Conservation (phyloP, 2,113 vertebrate species). For the Brachyhypopomus occidentalis region DNA sequence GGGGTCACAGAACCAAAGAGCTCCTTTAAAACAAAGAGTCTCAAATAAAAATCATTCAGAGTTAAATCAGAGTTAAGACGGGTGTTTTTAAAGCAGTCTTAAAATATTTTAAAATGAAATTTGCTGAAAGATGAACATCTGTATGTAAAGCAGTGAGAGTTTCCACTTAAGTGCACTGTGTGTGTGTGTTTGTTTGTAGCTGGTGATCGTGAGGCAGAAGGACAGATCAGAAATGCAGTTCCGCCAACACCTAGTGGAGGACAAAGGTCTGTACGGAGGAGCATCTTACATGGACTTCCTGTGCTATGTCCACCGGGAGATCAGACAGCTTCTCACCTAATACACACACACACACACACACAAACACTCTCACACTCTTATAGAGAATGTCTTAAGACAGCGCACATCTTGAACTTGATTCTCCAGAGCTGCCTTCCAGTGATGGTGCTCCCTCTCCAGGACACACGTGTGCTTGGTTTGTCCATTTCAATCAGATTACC, state of each 20-base stretch:
- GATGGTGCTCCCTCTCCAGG: slow-evolving; percentile 2
- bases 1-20: background rate
- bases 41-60: too few species aligned
- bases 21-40: too few species aligned
- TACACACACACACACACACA: background rate
- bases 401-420: slow-evolving; percentile 22
- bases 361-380: background rate
- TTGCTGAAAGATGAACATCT: too few species aligned
- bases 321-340: slow-evolving; percentile 91
- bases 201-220: slow-evolving; percentile 85
- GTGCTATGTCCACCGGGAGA: slow-evolving; percentile 88
- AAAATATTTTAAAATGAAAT: too few species aligned
- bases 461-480: slow-evolving; percentile 11
- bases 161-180: too few species aligned
- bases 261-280: slow-evolving; percentile 87
- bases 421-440: slow-evolving; percentile 36
- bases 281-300: slow-evolving; percentile 93
- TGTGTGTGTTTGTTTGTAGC: slow-evolving; percentile 65
- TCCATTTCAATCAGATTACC: slow-evolving; percentile 8
- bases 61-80: background rate
- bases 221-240: slow-evolving; percentile 88
- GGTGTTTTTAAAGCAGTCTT: too few species aligned
- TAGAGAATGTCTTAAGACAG: background rate
- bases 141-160: too few species aligned
- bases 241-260: slow-evolving; percentile 91